Percentiles rank a stretch among this genome's conserved stretches.
phyloP scores from a whole-genome alignment of 2,797 vertebrate genomes.

The Gymnoscopelus braueri region DNA sequence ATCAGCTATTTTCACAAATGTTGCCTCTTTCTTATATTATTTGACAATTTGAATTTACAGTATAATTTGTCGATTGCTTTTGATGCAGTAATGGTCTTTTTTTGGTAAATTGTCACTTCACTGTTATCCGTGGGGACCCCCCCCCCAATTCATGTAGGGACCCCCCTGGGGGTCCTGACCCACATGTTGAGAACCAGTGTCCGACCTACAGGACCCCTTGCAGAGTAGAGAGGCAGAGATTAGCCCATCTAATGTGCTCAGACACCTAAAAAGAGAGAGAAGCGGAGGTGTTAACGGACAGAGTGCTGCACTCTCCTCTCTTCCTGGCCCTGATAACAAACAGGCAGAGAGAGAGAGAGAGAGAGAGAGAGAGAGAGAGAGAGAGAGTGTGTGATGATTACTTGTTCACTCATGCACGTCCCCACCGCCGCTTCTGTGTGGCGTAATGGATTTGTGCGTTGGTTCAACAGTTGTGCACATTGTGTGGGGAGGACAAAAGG shows the following conservation, averaged over 20 bases:
- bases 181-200: no score
- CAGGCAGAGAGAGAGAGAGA: constrained; percentile 6
- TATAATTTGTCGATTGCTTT: no score
- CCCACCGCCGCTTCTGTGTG: constrained; percentile 18
- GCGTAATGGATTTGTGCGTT: constrained; percentile 51
- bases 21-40: no score
- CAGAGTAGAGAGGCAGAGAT: constrained; percentile 57
- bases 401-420: constrained; percentile 60
- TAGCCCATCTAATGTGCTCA: constrained; percentile 66
- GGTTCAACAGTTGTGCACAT: constrained; percentile 26
- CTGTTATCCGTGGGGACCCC: no score
- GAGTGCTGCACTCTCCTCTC: constrained; percentile 51
- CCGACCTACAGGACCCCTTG: neutral
- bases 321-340: constrained; percentile 64
- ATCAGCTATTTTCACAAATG: no score
- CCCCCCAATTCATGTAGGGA: no score
- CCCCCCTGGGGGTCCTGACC: no score
- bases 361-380: constrained; percentile 34
- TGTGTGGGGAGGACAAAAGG: constrained; percentile 18
- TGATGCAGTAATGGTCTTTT: no score
- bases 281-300: constrained; percentile 44
- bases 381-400: constrained; percentile 35
- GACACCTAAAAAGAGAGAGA: constrained; percentile 57
- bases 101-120: no score
- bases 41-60: no score